Percentiles rank a stretch among this genome's conserved stretches.
Evolutionary conservation across 2,888 invertebrate species (phyloP).

Genomic region (Dolomedes plantarius): DNA sequence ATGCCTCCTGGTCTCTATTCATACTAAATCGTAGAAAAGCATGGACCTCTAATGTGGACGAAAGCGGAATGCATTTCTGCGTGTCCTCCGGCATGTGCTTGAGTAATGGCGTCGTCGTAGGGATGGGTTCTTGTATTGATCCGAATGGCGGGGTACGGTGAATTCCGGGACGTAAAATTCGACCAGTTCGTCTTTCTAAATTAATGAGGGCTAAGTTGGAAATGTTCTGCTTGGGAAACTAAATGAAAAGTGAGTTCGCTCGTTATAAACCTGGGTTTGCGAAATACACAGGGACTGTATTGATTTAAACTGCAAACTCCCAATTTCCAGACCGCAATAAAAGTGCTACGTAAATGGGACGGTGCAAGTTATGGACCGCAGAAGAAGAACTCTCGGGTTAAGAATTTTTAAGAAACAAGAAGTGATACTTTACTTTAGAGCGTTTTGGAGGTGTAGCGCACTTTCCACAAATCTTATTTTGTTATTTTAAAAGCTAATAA

Average conservation of each 20-base stretch:
- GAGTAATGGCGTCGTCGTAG: conserved; percentile 27
- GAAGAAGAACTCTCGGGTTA: no score
- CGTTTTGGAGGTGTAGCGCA: no score
- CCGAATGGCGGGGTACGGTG: not conserved
- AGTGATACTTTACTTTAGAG: no score
- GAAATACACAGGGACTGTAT: no score
- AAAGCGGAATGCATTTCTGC: not conserved
- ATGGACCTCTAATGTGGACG: not conserved
- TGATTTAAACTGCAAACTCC: no score
- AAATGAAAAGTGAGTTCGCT: conserved; percentile 9
- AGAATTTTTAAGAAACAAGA: no score
- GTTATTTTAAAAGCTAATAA: no score
- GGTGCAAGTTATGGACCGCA: no score
- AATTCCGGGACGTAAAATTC: conserved; percentile 10
- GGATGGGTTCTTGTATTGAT: conserved; percentile 19
- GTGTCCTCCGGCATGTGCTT: conserved; percentile 15
- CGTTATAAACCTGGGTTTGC: not conserved
- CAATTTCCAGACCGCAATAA: no score
- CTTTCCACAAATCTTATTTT: no score
- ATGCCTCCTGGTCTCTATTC: no score
- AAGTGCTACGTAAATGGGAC: no score
- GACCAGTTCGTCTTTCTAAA: conserved; percentile 13
- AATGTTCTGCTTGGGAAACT: conserved; percentile 3
- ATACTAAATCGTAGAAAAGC: not conserved
- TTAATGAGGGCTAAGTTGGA: conserved; percentile 17